phyloP scores from a whole-genome alignment of 2,113 vertebrate species.

The Stigmatopora nigra region DNA sequence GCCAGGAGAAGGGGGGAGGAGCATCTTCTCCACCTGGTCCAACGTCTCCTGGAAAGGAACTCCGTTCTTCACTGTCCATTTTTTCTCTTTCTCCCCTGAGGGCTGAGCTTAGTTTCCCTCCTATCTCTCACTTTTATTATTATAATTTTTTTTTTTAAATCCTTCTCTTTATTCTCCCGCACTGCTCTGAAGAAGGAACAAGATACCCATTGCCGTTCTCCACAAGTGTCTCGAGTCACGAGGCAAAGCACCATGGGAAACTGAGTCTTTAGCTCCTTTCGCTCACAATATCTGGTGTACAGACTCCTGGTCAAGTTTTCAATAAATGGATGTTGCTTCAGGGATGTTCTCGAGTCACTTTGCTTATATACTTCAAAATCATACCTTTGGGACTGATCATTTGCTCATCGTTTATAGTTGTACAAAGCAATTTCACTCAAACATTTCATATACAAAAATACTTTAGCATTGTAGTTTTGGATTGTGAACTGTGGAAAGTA shows the following conservation, averaged over 20 bases:
- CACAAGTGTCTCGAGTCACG: constrained; percentile 58
- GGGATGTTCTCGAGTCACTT: constrained; percentile 28
- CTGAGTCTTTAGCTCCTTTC: constrained; percentile 44
- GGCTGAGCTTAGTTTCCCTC: constrained; percentile 44
- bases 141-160: constrained; percentile 13
- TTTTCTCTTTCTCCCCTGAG: constrained; percentile 67
- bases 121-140: constrained; percentile 34
- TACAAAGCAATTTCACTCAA: constrained; percentile 41
- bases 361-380: not conserved
- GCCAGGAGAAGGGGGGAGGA: constrained; percentile 37
- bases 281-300: constrained; percentile 66
- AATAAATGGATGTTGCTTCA: constrained; percentile 71
- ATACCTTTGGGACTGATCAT: not conserved
- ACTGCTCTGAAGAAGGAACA: constrained; percentile 46
- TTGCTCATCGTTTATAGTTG: constrained; percentile 25
- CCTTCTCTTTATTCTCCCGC: constrained; percentile 47
- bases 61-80: constrained; percentile 54
- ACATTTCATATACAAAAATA: constrained; percentile 49
- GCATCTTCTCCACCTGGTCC: constrained; percentile 22
- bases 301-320: constrained; percentile 72
- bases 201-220: constrained; percentile 47
- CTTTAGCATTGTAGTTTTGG: constrained; percentile 17
- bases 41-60: constrained; percentile 37
- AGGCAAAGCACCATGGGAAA: constrained; percentile 58
- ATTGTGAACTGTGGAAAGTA: not conserved